A percentile compares a stretch with the other conserved stretches of the same genome.
Conservation (phyloP, 2,888 invertebrate species). For the Agonopterix alstromeriana region DNA sequence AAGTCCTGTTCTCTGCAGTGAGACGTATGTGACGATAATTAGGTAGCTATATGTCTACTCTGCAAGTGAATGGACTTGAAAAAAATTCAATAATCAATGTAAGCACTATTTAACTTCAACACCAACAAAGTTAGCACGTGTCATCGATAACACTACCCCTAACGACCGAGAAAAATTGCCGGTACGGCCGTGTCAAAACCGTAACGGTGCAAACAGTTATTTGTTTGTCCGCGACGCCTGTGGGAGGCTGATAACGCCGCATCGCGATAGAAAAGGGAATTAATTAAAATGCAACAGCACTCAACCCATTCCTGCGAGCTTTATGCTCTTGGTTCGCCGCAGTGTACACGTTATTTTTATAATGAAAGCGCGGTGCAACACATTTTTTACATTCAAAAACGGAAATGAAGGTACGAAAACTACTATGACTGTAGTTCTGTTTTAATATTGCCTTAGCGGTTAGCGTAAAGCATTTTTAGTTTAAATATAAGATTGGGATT, state of each 20-base stretch:
- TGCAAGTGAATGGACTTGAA: no score
- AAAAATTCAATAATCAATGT: no score
- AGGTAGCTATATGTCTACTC: no score
- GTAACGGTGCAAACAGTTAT: slow-evolving; percentile 51
- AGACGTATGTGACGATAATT: no score
- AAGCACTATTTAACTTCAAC: no score
- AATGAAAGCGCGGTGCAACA: slow-evolving; percentile 30
- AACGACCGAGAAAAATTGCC: slow-evolving; percentile 36
- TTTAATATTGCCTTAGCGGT: background rate
- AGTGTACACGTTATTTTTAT: slow-evolving; percentile 40
- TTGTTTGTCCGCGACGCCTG: slow-evolving; percentile 68
- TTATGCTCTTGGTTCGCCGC: slow-evolving; percentile 38
- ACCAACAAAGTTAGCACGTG: background rate
- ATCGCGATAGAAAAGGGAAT: slow-evolving; percentile 74
- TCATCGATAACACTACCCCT: background rate
- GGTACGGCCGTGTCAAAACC: slow-evolving; percentile 55
- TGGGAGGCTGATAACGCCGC: slow-evolving; percentile 61
- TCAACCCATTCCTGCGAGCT: slow-evolving; percentile 61
- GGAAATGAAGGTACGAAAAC: slow-evolving; percentile 14
- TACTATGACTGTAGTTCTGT: slow-evolving; percentile 1
- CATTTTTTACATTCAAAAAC: slow-evolving; percentile 15
- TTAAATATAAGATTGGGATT: no score
- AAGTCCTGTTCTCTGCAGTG: no score
- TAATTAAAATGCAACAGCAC: slow-evolving; percentile 75
- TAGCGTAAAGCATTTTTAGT: background rate